Base-by-base conservation (phyloP, 1,140 invertebrate species). In the Pseudachorutes palmiensis region DNA sequence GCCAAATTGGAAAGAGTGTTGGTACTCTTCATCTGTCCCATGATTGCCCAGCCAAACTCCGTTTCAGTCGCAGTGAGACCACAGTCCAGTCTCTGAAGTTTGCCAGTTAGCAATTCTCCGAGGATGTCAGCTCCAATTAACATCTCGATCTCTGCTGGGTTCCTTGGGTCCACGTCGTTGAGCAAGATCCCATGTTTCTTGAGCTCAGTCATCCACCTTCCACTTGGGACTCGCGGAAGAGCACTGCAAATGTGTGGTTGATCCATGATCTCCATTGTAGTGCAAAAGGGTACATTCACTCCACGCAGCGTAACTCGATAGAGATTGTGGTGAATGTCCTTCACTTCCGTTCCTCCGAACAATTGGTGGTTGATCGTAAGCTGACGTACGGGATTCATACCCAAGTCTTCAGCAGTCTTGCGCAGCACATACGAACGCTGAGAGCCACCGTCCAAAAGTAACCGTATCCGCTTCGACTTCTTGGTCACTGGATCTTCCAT, bases 51-150 rank as follows among this genome's bases (percentile, higher is more conserved):
- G 5, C 67, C 67, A n/a, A 68, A 49, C 2, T 22, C 29, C 1
- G 62, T 68, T 64, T 68, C 67, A 24, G 48, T 26, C n/a, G 74
- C 76, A 12, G 75, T 70, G 19, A 78, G 62, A 1, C 76, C 76
- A 62, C 70, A 72, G 2, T 32, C 16, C 26, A 78, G 59, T 16
- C 73, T 29, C 41, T 65, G 24, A n/a, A 60, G 71, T 12, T 67
- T 57, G 19, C 75, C 77, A 0, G 78, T 77, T 1, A 70, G 26
- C 0, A 70, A 19, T 22, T 24, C 9, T 26, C 45, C 68, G 16
- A 57, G 49, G 1, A 1, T 2, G 49, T 66, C 60, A n/a, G 48
- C 62, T 22, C 68, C 68, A 9, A 66, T 59, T 5, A 70, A 28
- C 9, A 70, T 41, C 14, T 65, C 68, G 28, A 70, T 48, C 31